Evolutionary conservation across 2,888 invertebrate species (phyloP).

Genomic region (Deilephila porcellus): DNA sequence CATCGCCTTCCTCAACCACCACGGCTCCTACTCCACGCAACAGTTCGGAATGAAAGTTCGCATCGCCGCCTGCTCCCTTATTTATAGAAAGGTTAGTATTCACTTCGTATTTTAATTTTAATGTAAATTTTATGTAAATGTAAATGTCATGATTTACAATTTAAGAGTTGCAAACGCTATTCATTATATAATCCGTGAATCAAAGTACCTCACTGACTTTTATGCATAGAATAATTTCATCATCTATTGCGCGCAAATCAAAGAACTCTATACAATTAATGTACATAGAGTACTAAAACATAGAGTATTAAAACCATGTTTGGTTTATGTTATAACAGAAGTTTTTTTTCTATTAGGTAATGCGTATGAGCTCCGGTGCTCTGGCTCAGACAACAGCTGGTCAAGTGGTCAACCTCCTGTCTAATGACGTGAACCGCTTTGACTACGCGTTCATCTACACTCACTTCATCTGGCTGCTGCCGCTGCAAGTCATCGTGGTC

Average conservation of each 20-base stretch:
- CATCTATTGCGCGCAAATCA: too few species aligned
- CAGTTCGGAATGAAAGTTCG: conserved; percentile 93
- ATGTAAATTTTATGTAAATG: background rate
- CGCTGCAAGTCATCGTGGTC: conserved; percentile 87
- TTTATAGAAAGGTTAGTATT: conserved; percentile 93
- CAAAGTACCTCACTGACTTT: too few species aligned
- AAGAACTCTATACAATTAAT: too few species aligned
- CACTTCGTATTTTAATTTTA: background rate
- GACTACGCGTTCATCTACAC: conserved; percentile 93
- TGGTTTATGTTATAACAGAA: background rate
- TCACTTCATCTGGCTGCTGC: conserved; percentile 95
- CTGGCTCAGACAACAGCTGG: conserved; percentile 95
- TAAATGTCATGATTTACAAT: too few species aligned
- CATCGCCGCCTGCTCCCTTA: conserved; percentile 91
- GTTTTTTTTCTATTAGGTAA: conserved; percentile 63
- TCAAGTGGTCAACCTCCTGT: conserved; percentile 95
- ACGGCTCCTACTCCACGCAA: conserved; percentile 87
- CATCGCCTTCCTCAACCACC: conserved; percentile 87
- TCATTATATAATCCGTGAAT: too few species aligned
- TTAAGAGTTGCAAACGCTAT: too few species aligned
- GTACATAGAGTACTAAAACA: background rate
- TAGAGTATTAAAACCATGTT: conserved; percentile 3
- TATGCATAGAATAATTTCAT: too few species aligned
- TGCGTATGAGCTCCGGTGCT: conserved; percentile 91
- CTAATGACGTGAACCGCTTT: conserved; percentile 97